These are phyloP conservation scores for Shargacucullia verbasci DNA, from an alignment of 2,888 invertebrate species.

Conservation along the genomic window DNA sequence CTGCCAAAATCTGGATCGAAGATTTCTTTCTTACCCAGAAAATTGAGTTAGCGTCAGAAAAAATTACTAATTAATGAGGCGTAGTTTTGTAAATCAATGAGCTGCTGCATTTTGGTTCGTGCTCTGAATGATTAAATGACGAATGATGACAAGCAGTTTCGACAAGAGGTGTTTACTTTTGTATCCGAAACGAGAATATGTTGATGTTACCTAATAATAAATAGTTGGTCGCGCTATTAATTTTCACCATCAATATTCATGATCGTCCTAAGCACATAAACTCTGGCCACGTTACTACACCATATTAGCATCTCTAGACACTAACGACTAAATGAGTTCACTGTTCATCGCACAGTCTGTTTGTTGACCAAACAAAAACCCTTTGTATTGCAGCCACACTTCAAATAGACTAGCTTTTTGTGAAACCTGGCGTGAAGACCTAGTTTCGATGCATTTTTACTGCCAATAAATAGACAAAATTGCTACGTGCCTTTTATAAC, in stretches of 20 bases:
- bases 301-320: slow-evolving; percentile 32
- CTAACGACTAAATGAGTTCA: slow-evolving; percentile 50
- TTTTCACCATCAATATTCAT: slow-evolving; percentile 10
- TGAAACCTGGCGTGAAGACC: slow-evolving; percentile 26
- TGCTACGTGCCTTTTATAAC: background rate
- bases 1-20: slow-evolving; percentile 56
- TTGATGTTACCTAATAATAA: background rate
- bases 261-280: slow-evolving; percentile 10
- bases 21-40: slow-evolving; percentile 53
- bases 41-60: slow-evolving; percentile 66
- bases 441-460: slow-evolving; percentile 40
- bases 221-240: slow-evolving; percentile 10
- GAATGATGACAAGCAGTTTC: slow-evolving; percentile 6
- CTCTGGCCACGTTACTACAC: slow-evolving; percentile 9
- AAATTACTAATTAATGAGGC: slow-evolving; percentile 53
- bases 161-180: slow-evolving; percentile 6
- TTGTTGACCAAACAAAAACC: slow-evolving; percentile 43
- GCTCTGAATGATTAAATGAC: too few relatives aligned
- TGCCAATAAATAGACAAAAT: slow-evolving; percentile 31
- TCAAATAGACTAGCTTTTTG: slow-evolving; percentile 42
- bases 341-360: slow-evolving; percentile 40
- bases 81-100: slow-evolving; percentile 31
- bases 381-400: slow-evolving; percentile 45
- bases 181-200: background rate
- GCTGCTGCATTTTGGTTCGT: slow-evolving; percentile 11